Base-by-base conservation (phyloP, 1,140 invertebrate species). In the Scaptomyza montana region DNA sequence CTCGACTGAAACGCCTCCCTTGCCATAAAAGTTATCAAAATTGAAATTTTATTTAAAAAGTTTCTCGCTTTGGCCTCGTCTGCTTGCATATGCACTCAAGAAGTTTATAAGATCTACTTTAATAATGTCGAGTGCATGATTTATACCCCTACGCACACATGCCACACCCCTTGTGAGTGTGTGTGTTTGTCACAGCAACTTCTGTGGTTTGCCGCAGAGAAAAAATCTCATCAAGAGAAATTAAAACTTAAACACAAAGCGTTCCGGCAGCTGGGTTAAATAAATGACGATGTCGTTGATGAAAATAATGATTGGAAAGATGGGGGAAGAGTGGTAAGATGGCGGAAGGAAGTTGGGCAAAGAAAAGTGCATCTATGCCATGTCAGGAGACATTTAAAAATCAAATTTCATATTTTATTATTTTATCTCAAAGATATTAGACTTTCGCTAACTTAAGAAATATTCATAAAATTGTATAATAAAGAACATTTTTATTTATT, bases 71-170 rank as follows among this genome's bases (percentile, higher is more conserved):
- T 66, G 53, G 50, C 45, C 61, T 39, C 55, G 36, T 33, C 16
- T 59, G 60, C 74, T 50, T 67, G 70, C 70, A 73, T 73, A 73
- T 76, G 69, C 68, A 74, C 61, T 79, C 67, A 78, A 77, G 67
- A 89, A 89, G 73, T 89, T 87, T 80, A 80, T 89, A 84, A 80
- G 84, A 89, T 68, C 77, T 78, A 80, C 84, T 89, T 89, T 89
- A 89, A 89, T 89, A 89, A 84, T 84, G 79, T 89, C 79, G 84
- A 89, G 84, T 89, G 79, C 82, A 81, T 78, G 81, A 87, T 78
- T 89, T 82, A 51, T 74, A 75, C 12, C 6, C 21, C 2, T 16
- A 4, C n/a, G 9, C 36, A 33, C 8, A 8, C 19, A 7, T 28
- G 10, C 10, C n/a, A 3, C 49, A 70, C 45, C 7, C 43, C 5